Percentiles rank a stretch among this genome's conserved stretches.
Evolutionary conservation across 2,113 vertebrate species (phyloP).

Genomic region (Dipodomys spectabilis): DNA sequence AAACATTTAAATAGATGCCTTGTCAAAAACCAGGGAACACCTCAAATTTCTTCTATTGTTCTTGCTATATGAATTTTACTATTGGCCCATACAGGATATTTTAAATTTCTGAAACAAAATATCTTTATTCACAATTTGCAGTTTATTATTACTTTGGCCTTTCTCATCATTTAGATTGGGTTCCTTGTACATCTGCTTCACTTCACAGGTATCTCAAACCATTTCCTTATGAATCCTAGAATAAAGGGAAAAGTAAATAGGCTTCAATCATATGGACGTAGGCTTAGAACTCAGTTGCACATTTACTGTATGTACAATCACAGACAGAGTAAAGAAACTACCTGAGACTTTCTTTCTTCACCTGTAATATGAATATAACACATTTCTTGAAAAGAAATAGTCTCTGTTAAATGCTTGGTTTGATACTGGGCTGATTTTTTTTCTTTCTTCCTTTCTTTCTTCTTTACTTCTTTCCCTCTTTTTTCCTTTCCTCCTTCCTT

Average conservation of each 20-base stretch:
- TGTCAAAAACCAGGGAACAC: not conserved
- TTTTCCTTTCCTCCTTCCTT: too few species aligned
- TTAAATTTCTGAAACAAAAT: not conserved
- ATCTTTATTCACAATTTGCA: conserved; percentile 11
- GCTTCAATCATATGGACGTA: not conserved
- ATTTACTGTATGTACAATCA: not conserved
- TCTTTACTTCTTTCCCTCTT: too few species aligned
- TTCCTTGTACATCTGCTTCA: not conserved
- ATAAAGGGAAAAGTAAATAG: not conserved
- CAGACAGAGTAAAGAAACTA: not conserved
- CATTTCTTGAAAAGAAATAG: not conserved
- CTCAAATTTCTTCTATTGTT: not conserved
- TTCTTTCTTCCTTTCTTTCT: too few species aligned
- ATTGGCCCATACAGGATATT: not conserved
- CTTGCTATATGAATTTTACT: not conserved
- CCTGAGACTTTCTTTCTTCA: not conserved
- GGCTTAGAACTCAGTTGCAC: not conserved
- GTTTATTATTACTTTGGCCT: not conserved
- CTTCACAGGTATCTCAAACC: not conserved
- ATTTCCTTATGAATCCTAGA: conserved; percentile 10
- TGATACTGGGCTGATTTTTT: not conserved
- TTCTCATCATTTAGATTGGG: not conserved
- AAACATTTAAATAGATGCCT: not conserved
- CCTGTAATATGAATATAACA: not conserved
- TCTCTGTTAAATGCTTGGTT: not conserved